Evolutionary conservation across 2,113 vertebrate species (phyloP).

Genomic region (Heterotis niloticus): DNA sequence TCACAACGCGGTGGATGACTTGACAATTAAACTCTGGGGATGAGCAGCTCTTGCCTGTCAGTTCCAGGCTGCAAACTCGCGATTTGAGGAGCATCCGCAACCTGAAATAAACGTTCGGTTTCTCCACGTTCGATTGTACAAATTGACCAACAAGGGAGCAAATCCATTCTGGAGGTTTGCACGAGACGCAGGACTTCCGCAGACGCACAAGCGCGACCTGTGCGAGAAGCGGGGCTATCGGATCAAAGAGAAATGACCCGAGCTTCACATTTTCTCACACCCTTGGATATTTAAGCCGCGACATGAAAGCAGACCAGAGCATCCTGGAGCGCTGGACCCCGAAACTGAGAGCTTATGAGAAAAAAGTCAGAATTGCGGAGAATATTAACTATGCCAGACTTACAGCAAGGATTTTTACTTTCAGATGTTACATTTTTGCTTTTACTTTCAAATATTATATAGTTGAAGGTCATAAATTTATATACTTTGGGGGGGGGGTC

Average conservation of each 20-base stretch:
- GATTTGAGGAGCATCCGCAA: too few species aligned
- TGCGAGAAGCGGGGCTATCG: not conserved
- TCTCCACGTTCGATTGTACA: too few species aligned
- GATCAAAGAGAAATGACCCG: not conserved
- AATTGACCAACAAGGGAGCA: too few species aligned
- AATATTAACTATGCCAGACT: not conserved
- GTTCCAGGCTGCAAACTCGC: too few species aligned
- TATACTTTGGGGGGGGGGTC: not conserved
- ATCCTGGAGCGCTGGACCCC: too few species aligned
- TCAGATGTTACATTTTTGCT: not conserved
- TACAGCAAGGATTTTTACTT: not conserved
- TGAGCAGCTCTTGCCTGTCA: too few species aligned
- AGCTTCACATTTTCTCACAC: not conserved
- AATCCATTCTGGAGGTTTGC: too few species aligned
- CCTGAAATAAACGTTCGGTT: too few species aligned
- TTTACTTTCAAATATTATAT: not conserved
- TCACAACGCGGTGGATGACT: too few species aligned
- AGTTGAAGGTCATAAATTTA: not conserved
- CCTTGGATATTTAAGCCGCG: not conserved
- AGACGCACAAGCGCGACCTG: not conserved
- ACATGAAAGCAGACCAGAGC: not conserved
- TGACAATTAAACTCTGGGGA: too few species aligned
- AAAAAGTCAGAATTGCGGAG: not conserved
- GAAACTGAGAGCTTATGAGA: not conserved
- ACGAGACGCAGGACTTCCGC: not conserved